Conservation (phyloP, 2,888 invertebrate genomes). For the Catocala fraxini region DNA sequence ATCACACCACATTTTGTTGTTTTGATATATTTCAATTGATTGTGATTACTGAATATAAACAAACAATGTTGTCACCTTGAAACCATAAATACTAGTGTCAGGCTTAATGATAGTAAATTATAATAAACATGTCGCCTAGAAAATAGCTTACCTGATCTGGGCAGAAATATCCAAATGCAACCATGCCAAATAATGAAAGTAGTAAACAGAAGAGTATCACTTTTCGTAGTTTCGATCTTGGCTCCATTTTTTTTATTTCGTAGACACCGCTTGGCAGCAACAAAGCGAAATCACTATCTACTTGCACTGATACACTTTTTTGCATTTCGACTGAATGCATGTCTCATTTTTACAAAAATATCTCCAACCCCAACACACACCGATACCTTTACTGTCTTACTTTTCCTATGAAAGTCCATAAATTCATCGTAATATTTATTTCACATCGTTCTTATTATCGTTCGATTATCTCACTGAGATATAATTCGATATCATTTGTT, state of each 20-base stretch:
- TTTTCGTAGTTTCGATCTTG: slow-evolving; percentile 93
- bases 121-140: background rate
- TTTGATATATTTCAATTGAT: background rate
- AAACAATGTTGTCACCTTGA: slow-evolving; percentile 18
- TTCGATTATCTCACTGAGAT: slow-evolving; percentile 61
- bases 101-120: background rate
- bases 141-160: slow-evolving; percentile 91
- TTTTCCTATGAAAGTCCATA: slow-evolving; percentile 46
- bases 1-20: background rate
- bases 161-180: slow-evolving; percentile 96
- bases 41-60: slow-evolving; percentile 1
- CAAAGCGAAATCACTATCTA: slow-evolving; percentile 94
- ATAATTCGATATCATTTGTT: slow-evolving; percentile 68
- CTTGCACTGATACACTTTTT: slow-evolving; percentile 94
- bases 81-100: background rate
- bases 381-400: slow-evolving; percentile 58
- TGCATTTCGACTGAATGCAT: slow-evolving; percentile 88
- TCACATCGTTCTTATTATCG: slow-evolving; percentile 61
- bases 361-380: slow-evolving; percentile 66
- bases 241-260: slow-evolving; percentile 95
- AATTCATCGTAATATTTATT: slow-evolving; percentile 55
- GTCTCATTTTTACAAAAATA: slow-evolving; percentile 85
- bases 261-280: slow-evolving; percentile 92
- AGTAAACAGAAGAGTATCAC: slow-evolving; percentile 94
- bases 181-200: slow-evolving; percentile 94